phyloP scores from a whole-genome alignment of 1,140 invertebrate species.

The Drosophila neocordata region DNA sequence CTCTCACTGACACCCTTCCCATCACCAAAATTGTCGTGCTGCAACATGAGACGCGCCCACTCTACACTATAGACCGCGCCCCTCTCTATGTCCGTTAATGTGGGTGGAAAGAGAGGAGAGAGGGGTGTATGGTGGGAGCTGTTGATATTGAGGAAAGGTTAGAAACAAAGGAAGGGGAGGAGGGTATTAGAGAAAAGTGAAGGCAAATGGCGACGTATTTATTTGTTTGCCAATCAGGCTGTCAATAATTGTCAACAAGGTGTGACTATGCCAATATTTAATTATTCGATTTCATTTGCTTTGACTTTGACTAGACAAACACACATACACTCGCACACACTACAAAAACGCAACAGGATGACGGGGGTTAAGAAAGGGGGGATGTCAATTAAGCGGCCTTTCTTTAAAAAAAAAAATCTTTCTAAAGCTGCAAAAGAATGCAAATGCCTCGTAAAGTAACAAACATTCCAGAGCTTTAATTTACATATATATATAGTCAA shows the following conservation, averaged over 20 bases:
- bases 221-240: conserved; percentile 80
- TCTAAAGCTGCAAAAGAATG: neutral
- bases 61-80: conserved; percentile 42
- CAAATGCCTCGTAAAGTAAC: neutral
- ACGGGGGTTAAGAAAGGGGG: neutral
- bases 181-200: conserved; percentile 6
- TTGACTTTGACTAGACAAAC: conserved; percentile 27
- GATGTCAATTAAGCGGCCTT: neutral
- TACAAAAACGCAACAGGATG: conserved; percentile 30
- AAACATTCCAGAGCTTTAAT: neutral
- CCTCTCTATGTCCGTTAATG: neutral
- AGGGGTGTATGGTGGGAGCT: neutral
- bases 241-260: conserved; percentile 81
- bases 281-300: conserved; percentile 78
- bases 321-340: conserved; percentile 1
- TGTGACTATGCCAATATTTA: conserved; percentile 81
- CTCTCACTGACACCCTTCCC: neutral
- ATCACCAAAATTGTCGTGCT: conserved; percentile 50
- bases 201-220: conserved; percentile 67
- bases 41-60: conserved; percentile 29
- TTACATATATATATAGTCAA: too few relatives aligned
- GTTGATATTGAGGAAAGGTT: neutral
- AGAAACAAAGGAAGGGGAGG: neutral
- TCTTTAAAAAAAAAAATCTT: neutral
- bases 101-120: neutral